Percentiles rank a stretch among this genome's conserved stretches.
phyloP scores from a whole-genome alignment of 2,113 vertebrate genomes.

The Ceyx melanurus region DNA sequence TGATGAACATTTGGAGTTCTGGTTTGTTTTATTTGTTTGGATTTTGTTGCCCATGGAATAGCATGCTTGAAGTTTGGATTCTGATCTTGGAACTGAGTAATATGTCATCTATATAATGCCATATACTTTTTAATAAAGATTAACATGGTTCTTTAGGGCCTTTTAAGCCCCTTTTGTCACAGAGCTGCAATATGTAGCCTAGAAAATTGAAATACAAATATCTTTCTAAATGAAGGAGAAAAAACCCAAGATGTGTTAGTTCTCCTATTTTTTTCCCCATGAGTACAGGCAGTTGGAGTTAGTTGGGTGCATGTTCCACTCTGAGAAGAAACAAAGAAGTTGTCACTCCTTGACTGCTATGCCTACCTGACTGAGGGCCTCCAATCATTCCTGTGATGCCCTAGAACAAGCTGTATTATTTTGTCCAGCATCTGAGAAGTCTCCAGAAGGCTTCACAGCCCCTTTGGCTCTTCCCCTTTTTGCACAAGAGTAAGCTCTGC shows the following conservation, averaged over 20 bases:
- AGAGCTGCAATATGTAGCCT: not conserved
- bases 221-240: not conserved
- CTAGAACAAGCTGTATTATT: not conserved
- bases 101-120: not conserved
- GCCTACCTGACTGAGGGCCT: not conserved
- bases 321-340: not conserved
- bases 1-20: not conserved
- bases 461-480: slow-evolving; percentile 15
- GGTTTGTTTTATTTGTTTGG: not conserved
- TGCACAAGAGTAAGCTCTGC: slow-evolving; percentile 6
- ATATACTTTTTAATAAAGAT: not conserved
- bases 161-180: not conserved
- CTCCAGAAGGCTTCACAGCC: not conserved
- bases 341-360: not conserved
- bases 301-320: not conserved
- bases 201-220: not conserved
- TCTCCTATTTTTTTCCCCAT: not conserved
- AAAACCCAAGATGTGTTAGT: not conserved
- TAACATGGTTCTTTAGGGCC: not conserved
- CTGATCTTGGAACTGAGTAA: not conserved
- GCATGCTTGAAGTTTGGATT: not conserved
- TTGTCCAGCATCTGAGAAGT: not conserved
- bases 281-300: not conserved
- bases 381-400: not conserved
- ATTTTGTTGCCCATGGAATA: not conserved